These are phyloP conservation scores for Amitus sp. DNA, from an alignment of 2,888 invertebrate species.

Conservation along the genomic window DNA sequence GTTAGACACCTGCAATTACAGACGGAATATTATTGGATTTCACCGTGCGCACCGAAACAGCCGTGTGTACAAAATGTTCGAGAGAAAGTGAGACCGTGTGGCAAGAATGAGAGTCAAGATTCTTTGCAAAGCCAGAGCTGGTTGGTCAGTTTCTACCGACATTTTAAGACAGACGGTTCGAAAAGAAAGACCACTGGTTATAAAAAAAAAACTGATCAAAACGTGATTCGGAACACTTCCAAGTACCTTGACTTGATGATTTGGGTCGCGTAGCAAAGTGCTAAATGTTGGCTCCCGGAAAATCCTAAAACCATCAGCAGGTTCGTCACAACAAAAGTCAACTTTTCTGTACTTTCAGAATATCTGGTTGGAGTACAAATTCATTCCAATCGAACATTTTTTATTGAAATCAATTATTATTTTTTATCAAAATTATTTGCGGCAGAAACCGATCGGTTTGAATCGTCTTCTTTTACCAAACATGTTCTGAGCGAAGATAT, in stretches of 20 bases:
- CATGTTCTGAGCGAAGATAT: no score
- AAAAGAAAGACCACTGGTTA: neutral
- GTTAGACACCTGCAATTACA: neutral
- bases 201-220: neutral
- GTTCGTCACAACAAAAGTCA: neutral
- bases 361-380: neutral
- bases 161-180: neutral
- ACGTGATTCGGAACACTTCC: no score
- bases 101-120: neutral
- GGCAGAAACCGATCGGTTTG: no score
- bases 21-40: neutral
- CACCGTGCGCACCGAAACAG: neutral
- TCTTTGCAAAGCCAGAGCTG: neutral
- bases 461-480: no score
- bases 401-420: no score
- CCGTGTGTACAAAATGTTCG: neutral
- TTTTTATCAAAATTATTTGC: no score
- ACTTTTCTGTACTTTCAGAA: neutral
- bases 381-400: no score
- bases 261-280: no score
- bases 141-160: neutral
- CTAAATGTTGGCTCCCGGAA: no score
- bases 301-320: no score
- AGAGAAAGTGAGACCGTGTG: constrained; percentile 2
- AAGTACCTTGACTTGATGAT: no score